These are phyloP conservation scores for Poecilia velifera DNA, from an alignment of 2,797 vertebrate genomes.

Conservation along the genomic window DNA sequence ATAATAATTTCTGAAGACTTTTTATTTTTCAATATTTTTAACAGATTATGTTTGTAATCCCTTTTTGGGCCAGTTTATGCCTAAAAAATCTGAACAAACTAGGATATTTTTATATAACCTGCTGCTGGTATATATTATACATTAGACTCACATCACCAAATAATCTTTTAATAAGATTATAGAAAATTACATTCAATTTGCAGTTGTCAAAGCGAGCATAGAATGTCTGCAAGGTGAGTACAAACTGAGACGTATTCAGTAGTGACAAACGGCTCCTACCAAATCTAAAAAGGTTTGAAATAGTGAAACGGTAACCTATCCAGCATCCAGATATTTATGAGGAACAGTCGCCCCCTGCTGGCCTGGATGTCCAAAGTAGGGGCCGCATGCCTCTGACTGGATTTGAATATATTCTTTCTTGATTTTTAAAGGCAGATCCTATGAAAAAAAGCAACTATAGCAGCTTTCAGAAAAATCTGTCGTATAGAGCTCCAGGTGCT, in stretches of 20 bases:
- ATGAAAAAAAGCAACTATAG: not conserved
- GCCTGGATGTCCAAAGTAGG: not conserved
- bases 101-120: not conserved
- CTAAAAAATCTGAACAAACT: not conserved
- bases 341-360: not conserved
- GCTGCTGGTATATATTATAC: not conserved
- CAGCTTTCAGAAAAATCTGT: constrained; percentile 6
- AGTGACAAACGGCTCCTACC: not conserved
- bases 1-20: not conserved
- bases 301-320: not conserved
- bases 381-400: not conserved
- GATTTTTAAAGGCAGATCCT: not conserved
- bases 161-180: not conserved
- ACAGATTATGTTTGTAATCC: not conserved
- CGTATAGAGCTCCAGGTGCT: not conserved
- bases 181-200: not conserved
- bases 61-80: not conserved
- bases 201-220: not conserved
- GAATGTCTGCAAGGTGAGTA: not conserved
- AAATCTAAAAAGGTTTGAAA: not conserved
- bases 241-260: not conserved
- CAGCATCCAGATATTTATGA: not conserved
- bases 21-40: not conserved
- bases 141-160: not conserved
- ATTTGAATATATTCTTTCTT: not conserved